Percentiles rank a stretch among this genome's conserved stretches.
Evolutionary conservation across 64 coral and sea anemone species (phyloP).

Genomic region (Montipora capricornis): DNA sequence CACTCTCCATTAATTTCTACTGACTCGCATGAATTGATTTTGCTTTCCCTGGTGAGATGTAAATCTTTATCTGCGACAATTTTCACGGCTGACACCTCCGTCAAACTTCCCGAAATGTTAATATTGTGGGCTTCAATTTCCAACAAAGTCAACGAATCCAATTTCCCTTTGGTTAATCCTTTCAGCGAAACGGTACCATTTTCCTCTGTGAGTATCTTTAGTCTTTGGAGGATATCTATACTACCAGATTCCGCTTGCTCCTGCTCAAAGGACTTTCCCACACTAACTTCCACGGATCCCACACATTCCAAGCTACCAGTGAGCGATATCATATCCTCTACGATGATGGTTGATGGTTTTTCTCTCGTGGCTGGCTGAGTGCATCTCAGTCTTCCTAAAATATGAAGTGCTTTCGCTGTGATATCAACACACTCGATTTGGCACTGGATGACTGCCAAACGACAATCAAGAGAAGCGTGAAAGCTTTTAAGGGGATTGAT

Average conservation of each 20-base stretch:
- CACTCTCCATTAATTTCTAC: slow-evolving; percentile 74
- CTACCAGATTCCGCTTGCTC: background rate
- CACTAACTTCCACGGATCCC: slow-evolving; percentile 47
- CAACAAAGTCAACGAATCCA: slow-evolving; percentile 23
- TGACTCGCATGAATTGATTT: slow-evolving; percentile 56
- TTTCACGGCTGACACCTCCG: slow-evolving; percentile 34
- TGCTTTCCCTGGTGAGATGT: slow-evolving; percentile 35
- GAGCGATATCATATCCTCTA: slow-evolving; percentile 14
- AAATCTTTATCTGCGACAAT: slow-evolving; percentile 47
- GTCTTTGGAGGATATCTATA: slow-evolving; percentile 39
- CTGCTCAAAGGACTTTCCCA: slow-evolving; percentile 37
- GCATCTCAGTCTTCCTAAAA: slow-evolving; percentile 43
- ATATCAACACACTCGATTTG: slow-evolving; percentile 45
- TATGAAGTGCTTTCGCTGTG: slow-evolving; percentile 31
- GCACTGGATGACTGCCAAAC: slow-evolving; percentile 26
- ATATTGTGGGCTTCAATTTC: slow-evolving; percentile 46
- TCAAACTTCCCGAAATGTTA: slow-evolving; percentile 42
- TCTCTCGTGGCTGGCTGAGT: background rate
- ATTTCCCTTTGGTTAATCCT: slow-evolving; percentile 48
- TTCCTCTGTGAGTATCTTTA: slow-evolving; percentile 6
- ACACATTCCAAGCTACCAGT: slow-evolving; percentile 50
- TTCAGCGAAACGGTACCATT: slow-evolving; percentile 32
- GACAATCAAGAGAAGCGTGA: slow-evolving; percentile 33
- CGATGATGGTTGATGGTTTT: slow-evolving; percentile 46
- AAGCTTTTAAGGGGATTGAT: slow-evolving; percentile 38